Evolutionary conservation across 2,113 vertebrate genomes (phyloP).

Genomic region (Triplophysa rosa): DNA sequence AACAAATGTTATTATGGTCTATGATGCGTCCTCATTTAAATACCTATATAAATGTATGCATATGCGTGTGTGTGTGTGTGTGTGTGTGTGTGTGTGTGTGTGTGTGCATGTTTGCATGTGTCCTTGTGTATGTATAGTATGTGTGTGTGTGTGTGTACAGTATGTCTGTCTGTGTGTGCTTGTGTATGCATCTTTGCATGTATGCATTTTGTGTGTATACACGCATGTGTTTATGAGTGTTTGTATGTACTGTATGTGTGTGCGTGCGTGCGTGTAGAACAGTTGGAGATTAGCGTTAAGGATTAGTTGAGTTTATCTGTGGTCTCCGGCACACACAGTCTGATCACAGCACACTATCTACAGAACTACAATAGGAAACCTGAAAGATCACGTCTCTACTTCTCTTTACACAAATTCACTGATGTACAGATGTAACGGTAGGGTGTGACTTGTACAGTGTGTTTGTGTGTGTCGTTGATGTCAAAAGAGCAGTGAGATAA

Average conservation of each 20-base stretch:
- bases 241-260: neutral
- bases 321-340: slow-evolving; percentile 14
- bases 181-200: neutral
- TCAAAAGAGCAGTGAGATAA: neutral
- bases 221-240: no score
- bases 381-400: no score
- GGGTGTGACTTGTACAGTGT: neutral
- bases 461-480: neutral
- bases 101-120: neutral
- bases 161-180: neutral
- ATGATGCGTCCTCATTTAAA: no score
- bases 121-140: neutral
- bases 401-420: neutral
- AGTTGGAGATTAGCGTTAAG: slow-evolving; percentile 68
- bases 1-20: no score
- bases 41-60: no score
- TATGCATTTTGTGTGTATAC: neutral
- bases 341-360: neutral
- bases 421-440: slow-evolving; percentile 1
- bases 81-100: neutral
- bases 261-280: slow-evolving; percentile 65
- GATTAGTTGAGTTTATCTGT: slow-evolving; percentile 44
- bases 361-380: neutral
- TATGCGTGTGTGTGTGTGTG: no score
- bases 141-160: neutral